Evolutionary conservation across 2,113 vertebrate species (phyloP), one percentile per base, ranked within the genome.

Genomic region (Lagopus muta): DNA sequence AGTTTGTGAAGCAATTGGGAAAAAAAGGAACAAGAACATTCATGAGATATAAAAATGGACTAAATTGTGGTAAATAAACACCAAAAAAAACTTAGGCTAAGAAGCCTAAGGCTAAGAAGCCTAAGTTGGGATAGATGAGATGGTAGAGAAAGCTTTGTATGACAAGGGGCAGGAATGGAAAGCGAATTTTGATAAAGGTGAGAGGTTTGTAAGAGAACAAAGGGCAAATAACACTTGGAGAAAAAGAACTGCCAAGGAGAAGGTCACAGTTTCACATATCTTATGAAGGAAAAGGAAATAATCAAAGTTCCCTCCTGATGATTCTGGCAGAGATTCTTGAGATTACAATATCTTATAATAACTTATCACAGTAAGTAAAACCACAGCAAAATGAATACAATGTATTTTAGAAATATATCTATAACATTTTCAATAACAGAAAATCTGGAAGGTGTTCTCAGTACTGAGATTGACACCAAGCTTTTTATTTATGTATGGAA

Each of bases 71-170:
- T 3, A 4, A 83, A 8, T 40, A 8, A 60, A 42, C 10, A 67
- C 38, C 9, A 38, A 38, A 38, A 38, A 38, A 38, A 38, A 10
- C 38, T 38, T 38, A 38, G 38, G 12, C 40, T 24, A 6, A 48
- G 13, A 61, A 45, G 13, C 6, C 13, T 6, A 38, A 50, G 4
- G 40, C 40, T 24, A 6, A 48, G 13, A 61, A 45, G 13, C 6
- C 13, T 6, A 38, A 50, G 4, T 38, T 20, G 47, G 4, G 10
- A 1, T 13, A 14, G 10, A 34, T 22, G 12, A 6, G 22, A 67
- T 2, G 8, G 4, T 2, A 15, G 4, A 57, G 21, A 61, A n/a
- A 4, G 9, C 2, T 34, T 1, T 45, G 2, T 38, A 13, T 18
- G 2, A 5, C n/a, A 27, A 16, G 24, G 57, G 20, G 4, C 38